Conservation (phyloP, 1,140 invertebrate genomes). For the Meloidogyne hapla region DNA sequence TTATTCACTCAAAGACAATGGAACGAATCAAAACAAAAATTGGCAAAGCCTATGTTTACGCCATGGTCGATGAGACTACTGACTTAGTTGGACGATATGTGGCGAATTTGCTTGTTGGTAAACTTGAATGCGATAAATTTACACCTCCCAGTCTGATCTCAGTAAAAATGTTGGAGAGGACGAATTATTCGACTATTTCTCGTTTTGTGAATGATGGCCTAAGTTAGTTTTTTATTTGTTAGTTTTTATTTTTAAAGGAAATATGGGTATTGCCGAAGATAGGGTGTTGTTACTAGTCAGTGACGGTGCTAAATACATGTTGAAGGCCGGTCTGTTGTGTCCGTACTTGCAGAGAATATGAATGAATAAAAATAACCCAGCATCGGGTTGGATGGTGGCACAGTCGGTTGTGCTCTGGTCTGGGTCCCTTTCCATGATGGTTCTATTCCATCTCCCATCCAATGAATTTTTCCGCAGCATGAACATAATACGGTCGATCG, state of each 20-base stretch:
- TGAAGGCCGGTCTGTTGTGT: not conserved
- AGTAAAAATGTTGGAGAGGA: slow-evolving; percentile 1
- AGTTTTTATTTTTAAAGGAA: not conserved
- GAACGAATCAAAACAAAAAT: not conserved
- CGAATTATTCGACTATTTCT: not conserved
- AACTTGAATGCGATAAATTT: not conserved
- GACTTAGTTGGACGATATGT: not conserved
- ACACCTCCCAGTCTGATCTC: not conserved
- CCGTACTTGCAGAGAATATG: no score
- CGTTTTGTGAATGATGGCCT: slow-evolving; percentile 9
- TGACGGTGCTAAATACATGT: not conserved
- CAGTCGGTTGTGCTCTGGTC: no score
- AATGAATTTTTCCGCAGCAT: no score
- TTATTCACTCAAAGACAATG: no score
- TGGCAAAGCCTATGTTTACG: not conserved
- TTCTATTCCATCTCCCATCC: no score
- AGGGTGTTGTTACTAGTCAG: not conserved
- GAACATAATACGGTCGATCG: no score
- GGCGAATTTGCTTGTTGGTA: slow-evolving; percentile 12
- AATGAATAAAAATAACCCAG: no score
- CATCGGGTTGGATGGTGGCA: no score
- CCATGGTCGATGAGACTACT: slow-evolving; percentile 6
- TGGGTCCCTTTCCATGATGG: no score
- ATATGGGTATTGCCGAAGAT: not conserved
- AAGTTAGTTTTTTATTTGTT: not conserved